These are phyloP conservation scores for Leptinotarsa undecemlineata DNA, from an alignment of 1,140 invertebrate genomes.

Conservation along the genomic window DNA sequence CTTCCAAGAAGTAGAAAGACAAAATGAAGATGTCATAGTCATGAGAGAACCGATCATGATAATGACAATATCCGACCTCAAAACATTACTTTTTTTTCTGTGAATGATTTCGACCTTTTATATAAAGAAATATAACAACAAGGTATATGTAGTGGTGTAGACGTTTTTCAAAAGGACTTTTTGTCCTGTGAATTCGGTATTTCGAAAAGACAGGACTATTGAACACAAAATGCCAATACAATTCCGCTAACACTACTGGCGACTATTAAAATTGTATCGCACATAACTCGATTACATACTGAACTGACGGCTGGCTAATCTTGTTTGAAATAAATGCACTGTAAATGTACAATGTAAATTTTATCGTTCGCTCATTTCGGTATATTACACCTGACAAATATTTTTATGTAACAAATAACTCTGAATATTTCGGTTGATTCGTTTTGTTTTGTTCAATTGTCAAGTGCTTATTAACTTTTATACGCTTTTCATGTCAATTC, in stretches of 20 bases:
- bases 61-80: no score
- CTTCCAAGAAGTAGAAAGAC: no score
- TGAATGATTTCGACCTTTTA: no score
- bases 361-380: background rate
- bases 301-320: constrained; percentile 4
- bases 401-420: background rate
- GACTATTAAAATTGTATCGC: background rate
- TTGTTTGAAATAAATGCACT: constrained; percentile 6
- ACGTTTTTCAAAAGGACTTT: no score
- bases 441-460: background rate
- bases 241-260: background rate
- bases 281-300: background rate
- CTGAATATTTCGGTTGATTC: background rate
- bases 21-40: no score
- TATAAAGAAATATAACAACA: no score
- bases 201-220: no score
- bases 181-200: no score
- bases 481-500: background rate
- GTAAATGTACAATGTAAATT: background rate
- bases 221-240: background rate
- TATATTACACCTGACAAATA: background rate
- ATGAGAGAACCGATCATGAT: no score
- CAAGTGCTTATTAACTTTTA: background rate
- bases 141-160: no score
- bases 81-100: no score